These are phyloP conservation scores for Lerista edwardsae DNA, from an alignment of 2,797 vertebrate species.

Conservation along the genomic window DNA sequence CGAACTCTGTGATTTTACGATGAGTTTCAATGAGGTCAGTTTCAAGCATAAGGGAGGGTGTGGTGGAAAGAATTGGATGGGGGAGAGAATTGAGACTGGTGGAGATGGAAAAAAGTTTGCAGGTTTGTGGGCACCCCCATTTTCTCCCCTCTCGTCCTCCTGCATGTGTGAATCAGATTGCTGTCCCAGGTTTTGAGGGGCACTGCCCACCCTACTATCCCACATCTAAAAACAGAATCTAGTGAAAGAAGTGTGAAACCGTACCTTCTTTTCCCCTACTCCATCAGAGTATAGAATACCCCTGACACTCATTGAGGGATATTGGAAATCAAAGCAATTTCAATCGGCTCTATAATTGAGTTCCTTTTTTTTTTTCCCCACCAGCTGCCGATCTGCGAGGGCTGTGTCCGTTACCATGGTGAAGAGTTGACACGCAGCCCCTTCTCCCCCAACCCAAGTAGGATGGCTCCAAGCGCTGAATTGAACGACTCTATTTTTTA, in stretches of 20 bases:
- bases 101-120: too few species aligned
- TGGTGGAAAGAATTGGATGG: too few species aligned
- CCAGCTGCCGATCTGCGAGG: not conserved
- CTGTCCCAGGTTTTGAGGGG: too few species aligned
- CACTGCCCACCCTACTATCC: not conserved
- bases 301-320: not conserved
- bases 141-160: too few species aligned
- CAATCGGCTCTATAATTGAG: not conserved
- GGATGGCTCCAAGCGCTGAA: slow-evolving; percentile 13
- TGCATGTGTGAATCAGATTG: too few species aligned
- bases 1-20: too few species aligned
- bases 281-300: not conserved
- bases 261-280: not conserved
- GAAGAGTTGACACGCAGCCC: not conserved
- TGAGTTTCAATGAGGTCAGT: too few species aligned
- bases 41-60: too few species aligned
- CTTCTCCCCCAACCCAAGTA: not conserved
- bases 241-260: not conserved
- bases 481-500: not conserved
- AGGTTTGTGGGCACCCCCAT: too few species aligned
- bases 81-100: too few species aligned
- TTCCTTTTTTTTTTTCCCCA: not conserved
- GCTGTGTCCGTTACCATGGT: not conserved
- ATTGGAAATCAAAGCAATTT: not conserved
- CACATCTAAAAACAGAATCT: not conserved